phyloP scores from a whole-genome alignment of 53 echinoderm and acorn worm genomes.

The Patiria pectinifera region DNA sequence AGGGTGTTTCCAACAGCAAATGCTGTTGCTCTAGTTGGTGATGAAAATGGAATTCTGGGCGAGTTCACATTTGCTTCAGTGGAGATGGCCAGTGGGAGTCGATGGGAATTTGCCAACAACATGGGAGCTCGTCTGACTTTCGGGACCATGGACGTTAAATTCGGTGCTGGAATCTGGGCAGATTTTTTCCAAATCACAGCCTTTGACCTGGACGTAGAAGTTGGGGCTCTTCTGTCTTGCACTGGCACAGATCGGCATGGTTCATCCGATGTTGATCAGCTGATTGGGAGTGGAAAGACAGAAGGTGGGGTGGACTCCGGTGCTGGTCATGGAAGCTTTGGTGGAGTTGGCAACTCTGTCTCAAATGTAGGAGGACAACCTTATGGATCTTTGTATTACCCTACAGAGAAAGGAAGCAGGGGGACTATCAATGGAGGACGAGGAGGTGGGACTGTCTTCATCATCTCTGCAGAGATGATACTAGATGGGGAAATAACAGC shows the following conservation, averaged over 20 bases:
- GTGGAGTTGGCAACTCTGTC: conserved; percentile 68
- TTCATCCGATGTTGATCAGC: conserved; percentile 67
- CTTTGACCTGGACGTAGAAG: conserved; percentile 75
- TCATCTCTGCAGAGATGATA: conserved; percentile 68
- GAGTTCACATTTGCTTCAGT: conserved; percentile 82
- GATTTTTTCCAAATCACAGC: conserved; percentile 71
- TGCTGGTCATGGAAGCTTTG: conserved; percentile 90
- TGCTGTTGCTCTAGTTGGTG: conserved; percentile 63
- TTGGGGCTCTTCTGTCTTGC: conserved; percentile 77
- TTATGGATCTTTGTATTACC: conserved; percentile 89
- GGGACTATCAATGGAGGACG: conserved; percentile 66
- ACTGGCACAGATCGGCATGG: conserved; percentile 62
- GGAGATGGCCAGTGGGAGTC: conserved; percentile 80
- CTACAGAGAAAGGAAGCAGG: conserved; percentile 82
- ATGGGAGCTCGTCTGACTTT: conserved; percentile 81
- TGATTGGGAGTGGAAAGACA: conserved; percentile 64
- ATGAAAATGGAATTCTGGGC: conserved; percentile 55
- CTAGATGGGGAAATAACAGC: conserved; percentile 83
- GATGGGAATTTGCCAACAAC: conserved; percentile 73
- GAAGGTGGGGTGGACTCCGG: conserved; percentile 69
- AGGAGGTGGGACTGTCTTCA: conserved; percentile 80
- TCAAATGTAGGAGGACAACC: conserved; percentile 66
- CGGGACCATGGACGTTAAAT: conserved; percentile 81
- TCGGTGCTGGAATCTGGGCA: conserved; percentile 78
- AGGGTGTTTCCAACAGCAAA: conserved; percentile 76